phyloP scores from a whole-genome alignment of 2,888 invertebrate genomes.

The Drosophila kuntzei region DNA sequence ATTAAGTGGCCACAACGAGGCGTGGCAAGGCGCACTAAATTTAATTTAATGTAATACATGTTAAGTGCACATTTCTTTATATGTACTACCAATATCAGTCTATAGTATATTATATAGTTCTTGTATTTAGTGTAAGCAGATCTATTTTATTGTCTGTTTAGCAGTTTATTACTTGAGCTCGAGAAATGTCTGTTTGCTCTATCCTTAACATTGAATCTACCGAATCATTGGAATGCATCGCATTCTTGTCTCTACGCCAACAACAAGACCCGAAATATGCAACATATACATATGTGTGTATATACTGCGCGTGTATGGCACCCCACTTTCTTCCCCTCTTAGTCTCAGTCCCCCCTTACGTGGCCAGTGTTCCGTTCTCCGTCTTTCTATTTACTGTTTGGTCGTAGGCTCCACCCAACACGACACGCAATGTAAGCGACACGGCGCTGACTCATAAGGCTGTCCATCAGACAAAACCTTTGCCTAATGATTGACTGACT shows the following conservation, averaged over 20 bases:
- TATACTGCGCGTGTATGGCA: conserved; percentile 7
- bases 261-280: conserved; percentile 57
- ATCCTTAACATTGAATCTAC: conserved; percentile 35
- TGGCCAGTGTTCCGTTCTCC: background rate
- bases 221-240: conserved; percentile 51
- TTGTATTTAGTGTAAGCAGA: conserved; percentile 11
- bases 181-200: conserved; percentile 11
- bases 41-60: conserved; percentile 40
- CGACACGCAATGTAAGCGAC: conserved; percentile 64
- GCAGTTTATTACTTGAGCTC: conserved; percentile 41
- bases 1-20: conserved; percentile 26
- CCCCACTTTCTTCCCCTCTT: background rate
- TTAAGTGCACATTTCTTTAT: conserved; percentile 15
- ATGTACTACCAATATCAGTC: background rate
- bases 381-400: conserved; percentile 21
- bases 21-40: conserved; percentile 40
- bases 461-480: conserved; percentile 50
- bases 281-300: conserved; percentile 32
- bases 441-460: conserved; percentile 69
- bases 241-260: conserved; percentile 63
- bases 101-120: conserved; percentile 16
- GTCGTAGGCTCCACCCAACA: conserved; percentile 45
- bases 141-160: conserved; percentile 37
- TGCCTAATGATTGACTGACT: conserved; percentile 65
- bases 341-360: background rate